Base-by-base conservation (phyloP, 2,888 invertebrate species). In the Diadegma fenestrale region DNA sequence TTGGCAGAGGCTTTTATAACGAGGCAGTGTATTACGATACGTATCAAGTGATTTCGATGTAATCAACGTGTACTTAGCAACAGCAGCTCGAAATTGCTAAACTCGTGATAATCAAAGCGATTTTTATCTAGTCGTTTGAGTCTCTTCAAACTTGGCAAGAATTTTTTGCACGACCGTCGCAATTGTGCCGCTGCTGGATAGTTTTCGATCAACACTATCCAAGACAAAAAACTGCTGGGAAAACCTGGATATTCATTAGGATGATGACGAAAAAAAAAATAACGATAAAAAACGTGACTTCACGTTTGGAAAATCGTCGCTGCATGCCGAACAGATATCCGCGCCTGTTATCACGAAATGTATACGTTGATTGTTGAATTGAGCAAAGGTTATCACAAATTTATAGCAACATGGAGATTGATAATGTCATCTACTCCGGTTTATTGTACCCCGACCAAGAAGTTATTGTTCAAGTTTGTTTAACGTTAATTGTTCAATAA, bases 61-160 rank as follows among this genome's bases (percentile, higher is more conserved):
- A 58, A 58, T 26, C 7, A 12, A 5, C 6, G 58, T n/a, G n/a
- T 58, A 58, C 58, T 58, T 26, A 3, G 58, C 58, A 58, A 58
- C 58, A 26, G 14, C 26, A 58, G 58, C 12, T 26, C 26, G 58
- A 58, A 22, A 26, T 26, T 4, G 58, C 58, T 26, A 58, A 58
- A 26, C 14, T 58, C 14, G 14, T 58, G 12, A 14, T 14, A 58
- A 58, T 58, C 1, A 14, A 26, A 58, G 22, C 26, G 58, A 58
- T 58, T 10, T 26, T 58, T 58, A 58, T 58, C 58, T 26, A 58
- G 26, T 58, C 26, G 26, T 26, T 58, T 14, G 58, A 58, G 58
- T 26, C 58, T 26, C 58, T 26, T 26, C 14, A 58, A 12, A 12
- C 26, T 26, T 14, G 58, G 14, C 5, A 14, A 26, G 14, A 14